Conservation (phyloP, 37 sponge, comb jelly and placozoan species). For the Beroe ovata region DNA sequence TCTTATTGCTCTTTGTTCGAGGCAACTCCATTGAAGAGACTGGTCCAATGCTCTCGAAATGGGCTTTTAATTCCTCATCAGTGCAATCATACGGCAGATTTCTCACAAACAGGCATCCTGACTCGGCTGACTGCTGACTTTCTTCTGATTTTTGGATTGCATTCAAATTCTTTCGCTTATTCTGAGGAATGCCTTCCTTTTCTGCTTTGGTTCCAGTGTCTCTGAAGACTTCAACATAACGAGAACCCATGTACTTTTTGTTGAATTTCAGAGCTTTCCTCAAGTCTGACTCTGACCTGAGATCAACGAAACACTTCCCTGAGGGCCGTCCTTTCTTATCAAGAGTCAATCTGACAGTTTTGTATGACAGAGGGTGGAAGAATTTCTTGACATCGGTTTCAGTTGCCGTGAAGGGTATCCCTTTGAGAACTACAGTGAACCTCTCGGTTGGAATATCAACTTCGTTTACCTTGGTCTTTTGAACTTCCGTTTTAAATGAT, state of each 20-base stretch:
- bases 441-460: conserved; percentile 28
- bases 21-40: conserved; percentile 78
- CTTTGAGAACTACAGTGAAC: conserved; percentile 85
- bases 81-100: conserved; percentile 84
- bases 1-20: conserved; percentile 72
- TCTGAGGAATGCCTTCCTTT: conserved; percentile 54
- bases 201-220: conserved; percentile 72
- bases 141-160: neutral
- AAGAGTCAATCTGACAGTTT: conserved; percentile 71
- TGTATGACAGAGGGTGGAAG: conserved; percentile 81
- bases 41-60: conserved; percentile 83
- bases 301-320: conserved; percentile 90
- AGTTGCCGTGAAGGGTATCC: conserved; percentile 85
- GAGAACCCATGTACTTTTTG: conserved; percentile 79
- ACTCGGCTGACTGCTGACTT: conserved; percentile 73
- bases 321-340: conserved; percentile 80
- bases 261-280: conserved; percentile 77
- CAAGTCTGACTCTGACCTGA: conserved; percentile 76
- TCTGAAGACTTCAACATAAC: conserved; percentile 86
- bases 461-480: neutral
- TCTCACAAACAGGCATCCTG: conserved; percentile 89
- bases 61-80: conserved; percentile 79
- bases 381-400: conserved; percentile 80
- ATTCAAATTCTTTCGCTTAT: conserved; percentile 33
- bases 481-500: neutral